Percentiles rank a stretch among this genome's conserved stretches.
Conservation (phyloP, 2,113 vertebrate species). For the Antigone vipio region DNA sequence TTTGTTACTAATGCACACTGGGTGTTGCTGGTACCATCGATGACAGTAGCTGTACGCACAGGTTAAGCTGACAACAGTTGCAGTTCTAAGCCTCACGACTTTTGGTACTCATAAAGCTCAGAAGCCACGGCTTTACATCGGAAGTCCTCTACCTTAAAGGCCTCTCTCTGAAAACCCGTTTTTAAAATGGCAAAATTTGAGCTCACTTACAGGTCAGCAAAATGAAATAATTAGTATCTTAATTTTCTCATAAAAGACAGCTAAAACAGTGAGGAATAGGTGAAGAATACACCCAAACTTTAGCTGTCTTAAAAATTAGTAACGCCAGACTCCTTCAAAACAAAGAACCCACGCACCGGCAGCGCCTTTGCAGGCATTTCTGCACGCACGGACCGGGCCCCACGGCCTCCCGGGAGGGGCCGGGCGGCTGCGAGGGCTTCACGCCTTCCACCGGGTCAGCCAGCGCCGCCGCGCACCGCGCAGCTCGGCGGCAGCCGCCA, state of each 20-base stretch:
- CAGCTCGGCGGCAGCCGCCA: not conserved
- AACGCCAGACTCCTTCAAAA: accelerated
- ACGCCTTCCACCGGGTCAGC: too few species aligned
- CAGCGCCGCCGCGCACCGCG: not conserved
- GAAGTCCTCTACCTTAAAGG: not conserved
- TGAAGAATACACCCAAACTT: not conserved
- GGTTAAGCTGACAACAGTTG: not conserved
- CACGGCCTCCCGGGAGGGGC: not conserved
- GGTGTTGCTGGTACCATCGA: not conserved
- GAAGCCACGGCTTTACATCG: not conserved
- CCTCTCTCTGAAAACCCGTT: not conserved
- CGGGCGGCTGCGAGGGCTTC: not conserved
- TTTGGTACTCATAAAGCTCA: not conserved
- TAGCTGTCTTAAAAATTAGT: accelerated
- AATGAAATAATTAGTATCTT: not conserved
- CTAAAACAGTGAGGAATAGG: accelerated
- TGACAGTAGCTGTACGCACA: not conserved
- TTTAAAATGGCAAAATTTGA: accelerated
- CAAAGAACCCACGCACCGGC: not conserved
- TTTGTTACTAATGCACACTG: accelerated
- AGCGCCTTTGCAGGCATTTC: not conserved
- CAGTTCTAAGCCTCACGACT: not conserved
- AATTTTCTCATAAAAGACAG: too few species aligned
- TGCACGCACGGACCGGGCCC: not conserved
- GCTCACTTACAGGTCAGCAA: not conserved